phyloP scores from a whole-genome alignment of 2,797 vertebrate species.

The Sylvilagus floridanus region DNA sequence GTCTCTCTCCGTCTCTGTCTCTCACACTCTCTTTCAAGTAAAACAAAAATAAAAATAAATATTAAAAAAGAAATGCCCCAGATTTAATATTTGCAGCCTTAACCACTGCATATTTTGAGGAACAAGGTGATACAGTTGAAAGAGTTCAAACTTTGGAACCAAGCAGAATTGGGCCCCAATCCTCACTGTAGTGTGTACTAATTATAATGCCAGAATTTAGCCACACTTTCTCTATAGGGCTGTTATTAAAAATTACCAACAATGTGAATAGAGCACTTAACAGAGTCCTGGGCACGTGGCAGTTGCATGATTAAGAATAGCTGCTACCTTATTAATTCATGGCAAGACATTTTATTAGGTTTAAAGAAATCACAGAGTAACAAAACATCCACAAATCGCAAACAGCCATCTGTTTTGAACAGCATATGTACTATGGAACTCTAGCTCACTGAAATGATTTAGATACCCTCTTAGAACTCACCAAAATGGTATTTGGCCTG shows the following conservation, averaged over 20 bases:
- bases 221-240: neutral
- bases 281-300: neutral
- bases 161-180: neutral
- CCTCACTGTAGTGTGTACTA: neutral
- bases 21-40: too few species aligned
- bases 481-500: constrained; percentile 73
- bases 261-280: constrained; percentile 33
- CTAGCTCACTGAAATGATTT: constrained; percentile 70
- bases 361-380: constrained; percentile 57
- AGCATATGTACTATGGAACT: constrained; percentile 62
- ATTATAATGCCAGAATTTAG: neutral
- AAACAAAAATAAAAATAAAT: too few species aligned
- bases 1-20: too few species aligned
- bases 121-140: neutral
- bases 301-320: neutral
- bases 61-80: neutral
- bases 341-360: constrained; percentile 63
- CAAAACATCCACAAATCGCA: constrained; percentile 60
- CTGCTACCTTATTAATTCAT: constrained; percentile 2
- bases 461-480: constrained; percentile 68
- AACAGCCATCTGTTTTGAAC: constrained; percentile 73
- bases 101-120: neutral
- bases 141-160: neutral
- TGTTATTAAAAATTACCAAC: constrained; percentile 33
- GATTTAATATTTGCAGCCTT: neutral